These are phyloP conservation scores for Nesogale talazaci DNA, from an alignment of 2,113 vertebrate genomes.

Conservation along the genomic window DNA sequence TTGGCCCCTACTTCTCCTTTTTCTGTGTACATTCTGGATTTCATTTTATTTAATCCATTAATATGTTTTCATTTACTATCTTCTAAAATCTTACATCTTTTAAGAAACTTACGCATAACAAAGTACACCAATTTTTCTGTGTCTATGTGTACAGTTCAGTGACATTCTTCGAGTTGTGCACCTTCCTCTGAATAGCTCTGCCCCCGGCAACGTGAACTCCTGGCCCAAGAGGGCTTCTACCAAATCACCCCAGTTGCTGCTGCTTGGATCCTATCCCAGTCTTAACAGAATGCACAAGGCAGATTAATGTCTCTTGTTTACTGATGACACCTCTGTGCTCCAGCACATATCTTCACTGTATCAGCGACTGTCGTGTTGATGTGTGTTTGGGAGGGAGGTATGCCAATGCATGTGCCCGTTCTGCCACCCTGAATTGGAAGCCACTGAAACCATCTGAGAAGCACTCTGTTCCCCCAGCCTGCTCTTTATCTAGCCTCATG, in stretches of 20 bases:
- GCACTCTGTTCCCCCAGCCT: background rate
- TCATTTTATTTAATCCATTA: constrained; percentile 1
- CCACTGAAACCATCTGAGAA: too few relatives aligned
- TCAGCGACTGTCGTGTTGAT: background rate
- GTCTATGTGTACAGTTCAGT: background rate
- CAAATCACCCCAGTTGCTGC: too few relatives aligned
- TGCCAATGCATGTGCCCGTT: background rate
- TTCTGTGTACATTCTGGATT: background rate
- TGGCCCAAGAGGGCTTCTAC: too few relatives aligned
- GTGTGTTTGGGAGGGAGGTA: constrained; percentile 4
- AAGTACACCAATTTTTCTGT: background rate
- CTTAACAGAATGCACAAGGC: background rate
- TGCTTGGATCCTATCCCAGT: too few relatives aligned
- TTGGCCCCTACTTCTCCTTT: constrained; percentile 20
- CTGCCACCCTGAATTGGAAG: too few relatives aligned
- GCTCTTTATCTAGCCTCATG: background rate
- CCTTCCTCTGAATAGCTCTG: too few relatives aligned
- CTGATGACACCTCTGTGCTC: background rate
- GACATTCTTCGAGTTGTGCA: background rate
- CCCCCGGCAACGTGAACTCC: too few relatives aligned
- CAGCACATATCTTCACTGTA: background rate
- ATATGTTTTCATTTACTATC: background rate
- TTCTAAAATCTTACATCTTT: constrained; percentile 39
- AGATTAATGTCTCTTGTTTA: background rate
- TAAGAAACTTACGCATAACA: background rate